phyloP scores from a whole-genome alignment of 2,113 vertebrate genomes.

The Reinhardtius hippoglossoides region DNA sequence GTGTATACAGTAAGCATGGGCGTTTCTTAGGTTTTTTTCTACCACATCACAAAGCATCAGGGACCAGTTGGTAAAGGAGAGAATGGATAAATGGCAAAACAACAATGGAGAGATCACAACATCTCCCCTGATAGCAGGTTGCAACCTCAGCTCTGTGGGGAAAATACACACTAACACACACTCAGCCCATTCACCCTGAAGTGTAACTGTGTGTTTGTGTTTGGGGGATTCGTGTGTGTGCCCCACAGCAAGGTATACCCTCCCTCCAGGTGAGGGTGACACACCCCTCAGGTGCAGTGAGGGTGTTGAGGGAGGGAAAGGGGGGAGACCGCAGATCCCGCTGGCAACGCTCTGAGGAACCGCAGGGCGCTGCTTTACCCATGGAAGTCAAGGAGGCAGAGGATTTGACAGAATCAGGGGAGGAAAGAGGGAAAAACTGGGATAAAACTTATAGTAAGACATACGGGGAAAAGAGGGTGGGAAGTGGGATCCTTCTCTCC shows the following conservation, averaged over 20 bases:
- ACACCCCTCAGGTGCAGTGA: constrained; percentile 60
- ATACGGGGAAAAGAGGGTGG: background rate
- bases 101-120: constrained; percentile 60
- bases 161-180: constrained; percentile 38
- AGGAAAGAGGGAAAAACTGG: background rate
- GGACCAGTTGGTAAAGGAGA: constrained; percentile 32
- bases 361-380: constrained; percentile 44
- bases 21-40: background rate
- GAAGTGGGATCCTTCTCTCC: constrained; percentile 20
- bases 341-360: constrained; percentile 57
- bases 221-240: constrained; percentile 22
- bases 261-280: constrained; percentile 68
- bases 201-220: constrained; percentile 32
- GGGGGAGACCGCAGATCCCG: constrained; percentile 37
- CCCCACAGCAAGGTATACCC: constrained; percentile 61
- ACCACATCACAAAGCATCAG: constrained; percentile 33
- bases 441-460: constrained; percentile 10
- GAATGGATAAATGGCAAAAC: constrained; percentile 55
- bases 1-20: no score
- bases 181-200: constrained; percentile 36
- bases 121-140: constrained; percentile 47
- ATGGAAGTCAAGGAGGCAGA: constrained; percentile 29
- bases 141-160: constrained; percentile 56
- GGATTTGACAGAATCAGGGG: constrained; percentile 17
- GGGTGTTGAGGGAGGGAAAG: constrained; percentile 41